These are phyloP conservation scores for Mesitornis unicolor DNA, from an alignment of 2,113 vertebrate species.

Conservation along the genomic window DNA sequence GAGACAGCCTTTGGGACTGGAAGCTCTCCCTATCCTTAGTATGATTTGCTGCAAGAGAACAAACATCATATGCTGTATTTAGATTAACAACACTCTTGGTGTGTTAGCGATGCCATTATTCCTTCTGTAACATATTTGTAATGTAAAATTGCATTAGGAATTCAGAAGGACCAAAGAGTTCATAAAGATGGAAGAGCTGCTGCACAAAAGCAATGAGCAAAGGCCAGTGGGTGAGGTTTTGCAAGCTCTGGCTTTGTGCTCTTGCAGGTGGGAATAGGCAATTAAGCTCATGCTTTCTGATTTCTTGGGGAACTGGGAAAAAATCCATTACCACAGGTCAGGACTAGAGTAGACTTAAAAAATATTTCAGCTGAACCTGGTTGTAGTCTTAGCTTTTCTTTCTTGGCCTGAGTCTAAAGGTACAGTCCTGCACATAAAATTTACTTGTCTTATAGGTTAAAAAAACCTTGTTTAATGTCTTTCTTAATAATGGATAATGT, in stretches of 20 bases:
- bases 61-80: neutral
- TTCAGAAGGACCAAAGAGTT: neutral
- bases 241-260: neutral
- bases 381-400: neutral
- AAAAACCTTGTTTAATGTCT: neutral
- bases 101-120: neutral
- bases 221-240: neutral
- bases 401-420: neutral
- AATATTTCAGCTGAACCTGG: neutral
- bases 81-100: neutral
- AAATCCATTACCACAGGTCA: neutral
- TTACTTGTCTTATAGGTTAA: neutral
- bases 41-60: neutral
- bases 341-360: neutral
- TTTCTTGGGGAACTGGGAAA: neutral
- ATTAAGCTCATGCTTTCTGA: neutral
- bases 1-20: neutral
- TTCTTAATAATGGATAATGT: neutral
- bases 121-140: neutral
- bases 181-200: neutral
- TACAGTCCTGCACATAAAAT: neutral
- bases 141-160: neutral
- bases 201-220: neutral
- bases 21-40: neutral
- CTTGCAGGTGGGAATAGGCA: neutral